Evolutionary conservation across 2,888 invertebrate genomes (phyloP).

Genomic region (Ophion ventricosus): DNA sequence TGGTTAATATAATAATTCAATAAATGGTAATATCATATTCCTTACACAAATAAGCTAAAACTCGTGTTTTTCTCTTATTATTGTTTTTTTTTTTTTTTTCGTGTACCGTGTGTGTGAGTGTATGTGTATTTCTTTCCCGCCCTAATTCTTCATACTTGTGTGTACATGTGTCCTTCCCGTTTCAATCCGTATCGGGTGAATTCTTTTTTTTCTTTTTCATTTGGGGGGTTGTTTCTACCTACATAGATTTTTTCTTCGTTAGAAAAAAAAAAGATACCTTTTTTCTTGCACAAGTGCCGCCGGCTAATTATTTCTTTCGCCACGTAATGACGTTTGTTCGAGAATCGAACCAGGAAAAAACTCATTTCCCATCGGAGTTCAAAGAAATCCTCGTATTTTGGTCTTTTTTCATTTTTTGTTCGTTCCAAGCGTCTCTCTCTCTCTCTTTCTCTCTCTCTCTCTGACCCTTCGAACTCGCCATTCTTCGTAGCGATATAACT

Average conservation of each 20-base stretch:
- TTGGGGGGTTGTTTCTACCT: constrained; percentile 29
- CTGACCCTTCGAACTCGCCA: constrained; percentile 41
- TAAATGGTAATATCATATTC: constrained; percentile 78
- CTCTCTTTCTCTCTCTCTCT: not conserved
- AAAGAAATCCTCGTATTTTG: constrained; percentile 31
- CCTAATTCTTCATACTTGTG: constrained; percentile 33
- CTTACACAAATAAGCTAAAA: constrained; percentile 76
- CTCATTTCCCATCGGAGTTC: constrained; percentile 46
- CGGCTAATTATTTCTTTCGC: constrained; percentile 32
- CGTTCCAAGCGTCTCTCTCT: not conserved
- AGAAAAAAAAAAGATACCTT: constrained; percentile 42
- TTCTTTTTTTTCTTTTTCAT: constrained; percentile 10
- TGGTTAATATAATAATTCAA: constrained; percentile 78
- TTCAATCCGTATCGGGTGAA: constrained; percentile 24
- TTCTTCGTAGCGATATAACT: constrained; percentile 78
- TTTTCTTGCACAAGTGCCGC: constrained; percentile 52
- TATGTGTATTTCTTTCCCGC: constrained; percentile 1
- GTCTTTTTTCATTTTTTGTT: constrained; percentile 35
- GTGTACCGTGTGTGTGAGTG: constrained; percentile 35
- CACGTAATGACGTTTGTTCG: not conserved
- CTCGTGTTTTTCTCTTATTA: constrained; percentile 55
- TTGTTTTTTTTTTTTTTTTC: constrained; percentile 23
- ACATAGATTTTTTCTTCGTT: constrained; percentile 25
- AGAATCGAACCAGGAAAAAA: constrained; percentile 46
- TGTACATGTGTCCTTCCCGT: constrained; percentile 30